phyloP scores from a whole-genome alignment of 2,113 vertebrate species.

The Panthera uncia region DNA sequence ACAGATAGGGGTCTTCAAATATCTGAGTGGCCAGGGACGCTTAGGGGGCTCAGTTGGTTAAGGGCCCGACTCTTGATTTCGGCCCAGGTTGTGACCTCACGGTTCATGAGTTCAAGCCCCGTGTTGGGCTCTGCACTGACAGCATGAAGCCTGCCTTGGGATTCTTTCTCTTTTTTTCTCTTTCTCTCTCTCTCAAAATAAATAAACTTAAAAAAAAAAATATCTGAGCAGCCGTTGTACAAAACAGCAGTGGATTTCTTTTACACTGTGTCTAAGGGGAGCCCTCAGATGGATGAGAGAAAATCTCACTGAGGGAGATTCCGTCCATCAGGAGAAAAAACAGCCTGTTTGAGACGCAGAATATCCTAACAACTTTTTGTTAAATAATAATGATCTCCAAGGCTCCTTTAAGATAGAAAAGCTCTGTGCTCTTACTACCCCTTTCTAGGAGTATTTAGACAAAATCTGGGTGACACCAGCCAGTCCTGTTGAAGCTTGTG shows the following conservation, averaged over 20 bases:
- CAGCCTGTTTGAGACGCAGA: background rate
- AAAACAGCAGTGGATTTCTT: background rate
- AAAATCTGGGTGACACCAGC: background rate
- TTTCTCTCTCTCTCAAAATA: background rate
- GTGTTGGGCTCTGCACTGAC: too few relatives aligned
- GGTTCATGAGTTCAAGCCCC: too few relatives aligned
- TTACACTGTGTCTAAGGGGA: background rate
- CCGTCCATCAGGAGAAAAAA: background rate
- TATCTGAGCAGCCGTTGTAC: background rate
- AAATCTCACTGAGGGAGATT: background rate
- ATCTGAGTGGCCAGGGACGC: too few relatives aligned
- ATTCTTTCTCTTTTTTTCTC: background rate
- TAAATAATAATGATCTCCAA: background rate
- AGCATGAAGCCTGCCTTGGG: too few relatives aligned
- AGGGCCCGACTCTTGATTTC: background rate
- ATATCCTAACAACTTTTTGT: background rate
- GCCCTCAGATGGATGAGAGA: background rate
- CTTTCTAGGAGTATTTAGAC: background rate
- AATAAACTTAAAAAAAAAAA: background rate
- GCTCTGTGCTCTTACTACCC: background rate
- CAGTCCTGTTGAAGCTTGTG: accelerated
- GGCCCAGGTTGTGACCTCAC: background rate
- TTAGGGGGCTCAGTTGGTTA: background rate
- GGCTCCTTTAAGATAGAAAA: conserved; percentile 1
- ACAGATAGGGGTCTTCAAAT: background rate